Evolutionary conservation across 2,888 invertebrate species (phyloP).

Genomic region (Aphidoletes aphidimyza): DNA sequence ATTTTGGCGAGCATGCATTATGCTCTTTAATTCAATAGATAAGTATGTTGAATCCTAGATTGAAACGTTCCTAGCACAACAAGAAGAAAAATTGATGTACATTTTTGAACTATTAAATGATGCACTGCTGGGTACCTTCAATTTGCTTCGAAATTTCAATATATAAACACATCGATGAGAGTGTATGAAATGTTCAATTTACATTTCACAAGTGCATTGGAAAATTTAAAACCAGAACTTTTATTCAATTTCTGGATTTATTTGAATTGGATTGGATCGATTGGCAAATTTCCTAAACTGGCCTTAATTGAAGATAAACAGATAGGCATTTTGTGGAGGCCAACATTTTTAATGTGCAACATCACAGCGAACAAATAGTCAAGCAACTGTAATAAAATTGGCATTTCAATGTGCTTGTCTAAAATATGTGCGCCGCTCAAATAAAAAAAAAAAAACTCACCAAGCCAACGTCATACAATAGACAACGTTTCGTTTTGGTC

Average conservation of each 20-base stretch:
- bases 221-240: neutral
- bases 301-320: constrained; percentile 29
- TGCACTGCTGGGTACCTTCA: neutral
- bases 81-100: too few relatives aligned
- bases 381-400: constrained; percentile 20
- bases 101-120: neutral
- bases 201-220: neutral
- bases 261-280: neutral
- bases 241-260: neutral
- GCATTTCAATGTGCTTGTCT: neutral
- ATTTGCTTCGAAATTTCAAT: too few relatives aligned
- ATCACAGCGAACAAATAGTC: too few relatives aligned
- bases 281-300: neutral
- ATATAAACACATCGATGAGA: too few relatives aligned
- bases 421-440: neutral
- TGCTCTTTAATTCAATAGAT: neutral
- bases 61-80: too few relatives aligned
- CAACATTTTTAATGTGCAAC: neutral
- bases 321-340: neutral
- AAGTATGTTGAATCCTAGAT: too few relatives aligned
- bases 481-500: constrained; percentile 1
- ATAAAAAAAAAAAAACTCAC: neutral
- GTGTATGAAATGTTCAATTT: constrained; percentile 13
- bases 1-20: neutral
- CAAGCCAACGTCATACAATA: neutral